Percentiles rank a stretch among this genome's conserved stretches.
Evolutionary conservation across 2,797 vertebrate species (phyloP).

Genomic region (Rhinogobio ventralis): DNA sequence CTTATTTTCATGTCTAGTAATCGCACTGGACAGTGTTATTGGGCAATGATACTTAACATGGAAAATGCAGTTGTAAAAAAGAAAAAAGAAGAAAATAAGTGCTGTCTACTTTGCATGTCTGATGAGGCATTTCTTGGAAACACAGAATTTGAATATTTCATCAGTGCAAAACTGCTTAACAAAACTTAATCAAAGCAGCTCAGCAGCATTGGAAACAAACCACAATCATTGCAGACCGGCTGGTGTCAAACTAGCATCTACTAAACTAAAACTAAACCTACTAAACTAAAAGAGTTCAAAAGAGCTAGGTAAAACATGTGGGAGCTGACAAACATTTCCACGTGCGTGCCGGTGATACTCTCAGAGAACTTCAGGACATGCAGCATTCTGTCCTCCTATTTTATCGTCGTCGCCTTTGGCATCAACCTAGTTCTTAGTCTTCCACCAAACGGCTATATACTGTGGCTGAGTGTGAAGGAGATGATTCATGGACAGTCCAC

Average conservation of each 20-base stretch:
- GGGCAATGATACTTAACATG: no score
- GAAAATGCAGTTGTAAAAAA: no score
- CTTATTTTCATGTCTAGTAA: no score
- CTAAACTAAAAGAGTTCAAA: neutral
- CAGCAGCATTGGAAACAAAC: neutral
- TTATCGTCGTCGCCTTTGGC: neutral
- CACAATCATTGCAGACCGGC: neutral
- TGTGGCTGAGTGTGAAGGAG: conserved; percentile 25
- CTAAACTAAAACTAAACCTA: neutral
- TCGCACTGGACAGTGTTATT: no score
- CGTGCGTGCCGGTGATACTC: neutral
- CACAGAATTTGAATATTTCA: neutral
- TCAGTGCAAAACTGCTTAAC: neutral
- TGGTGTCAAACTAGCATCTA: neutral
- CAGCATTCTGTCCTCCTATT: neutral
- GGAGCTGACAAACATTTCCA: neutral
- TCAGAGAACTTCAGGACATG: neutral
- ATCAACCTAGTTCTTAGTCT: conserved; percentile 6
- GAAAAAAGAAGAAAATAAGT: no score
- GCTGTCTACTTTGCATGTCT: neutral
- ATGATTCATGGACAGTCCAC: conserved; percentile 3
- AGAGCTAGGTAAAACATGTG: neutral
- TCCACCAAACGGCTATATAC: conserved; percentile 9
- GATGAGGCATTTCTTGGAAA: neutral
- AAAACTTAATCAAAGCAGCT: neutral